Conservation (phyloP, 2,888 invertebrate species). For the Lycocerus yunnanus region DNA sequence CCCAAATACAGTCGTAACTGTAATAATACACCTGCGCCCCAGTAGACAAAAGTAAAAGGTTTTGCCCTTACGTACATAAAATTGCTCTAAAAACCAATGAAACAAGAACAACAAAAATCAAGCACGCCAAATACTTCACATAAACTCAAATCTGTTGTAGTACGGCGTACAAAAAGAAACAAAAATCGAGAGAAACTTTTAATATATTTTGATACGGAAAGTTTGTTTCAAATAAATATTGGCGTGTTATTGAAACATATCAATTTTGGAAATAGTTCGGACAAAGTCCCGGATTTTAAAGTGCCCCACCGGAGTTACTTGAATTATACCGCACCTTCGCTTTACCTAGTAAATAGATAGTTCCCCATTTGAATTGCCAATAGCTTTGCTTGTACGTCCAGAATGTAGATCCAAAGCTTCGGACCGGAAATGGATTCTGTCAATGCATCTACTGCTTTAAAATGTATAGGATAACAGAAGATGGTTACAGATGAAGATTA, state of each 20-base stretch:
- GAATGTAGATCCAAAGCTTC: slow-evolving; percentile 21
- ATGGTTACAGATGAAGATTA: slow-evolving; percentile 24
- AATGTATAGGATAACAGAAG: slow-evolving; percentile 21
- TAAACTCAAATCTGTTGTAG: not conserved
- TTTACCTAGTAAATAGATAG: slow-evolving; percentile 36
- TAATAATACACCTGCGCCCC: slow-evolving; percentile 34
- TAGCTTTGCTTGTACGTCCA: slow-evolving; percentile 26
- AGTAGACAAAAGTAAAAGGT: slow-evolving; percentile 12
- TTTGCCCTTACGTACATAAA: slow-evolving; percentile 17
- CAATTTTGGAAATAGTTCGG: slow-evolving; percentile 2
- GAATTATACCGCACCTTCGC: slow-evolving; percentile 36
- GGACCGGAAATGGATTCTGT: slow-evolving; percentile 28
- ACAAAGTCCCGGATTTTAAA: slow-evolving; percentile 29
- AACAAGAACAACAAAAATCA: slow-evolving; percentile 16
- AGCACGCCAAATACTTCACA: not conserved
- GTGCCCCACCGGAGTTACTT: slow-evolving; percentile 33
- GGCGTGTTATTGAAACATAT: not conserved
- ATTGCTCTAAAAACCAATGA: slow-evolving; percentile 20
- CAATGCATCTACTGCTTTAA: slow-evolving; percentile 17
- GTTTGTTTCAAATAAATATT: not conserved
- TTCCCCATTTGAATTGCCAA: slow-evolving; percentile 39
- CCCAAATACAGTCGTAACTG: slow-evolving; percentile 32
- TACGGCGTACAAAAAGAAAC: not conserved
- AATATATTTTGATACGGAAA: not conserved
- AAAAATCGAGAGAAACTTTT: not conserved